Evolutionary conservation across 2,888 invertebrate species (phyloP).

Genomic region (Ochropleura plecta): DNA sequence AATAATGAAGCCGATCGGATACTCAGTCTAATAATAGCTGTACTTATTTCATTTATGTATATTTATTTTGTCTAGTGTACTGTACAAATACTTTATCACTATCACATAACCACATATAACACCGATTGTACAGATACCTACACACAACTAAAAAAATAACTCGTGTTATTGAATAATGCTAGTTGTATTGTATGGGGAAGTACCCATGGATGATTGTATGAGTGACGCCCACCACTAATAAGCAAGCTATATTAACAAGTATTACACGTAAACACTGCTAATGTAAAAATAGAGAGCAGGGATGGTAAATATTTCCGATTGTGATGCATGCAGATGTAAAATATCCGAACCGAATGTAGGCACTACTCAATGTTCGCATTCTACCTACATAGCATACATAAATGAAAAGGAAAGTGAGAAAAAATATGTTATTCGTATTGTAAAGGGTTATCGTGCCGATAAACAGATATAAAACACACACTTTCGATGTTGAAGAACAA

Average conservation of each 20-base stretch:
- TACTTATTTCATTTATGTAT: slow-evolving; percentile 38
- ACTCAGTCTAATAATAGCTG: slow-evolving; percentile 43
- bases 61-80: slow-evolving; percentile 35
- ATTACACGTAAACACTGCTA: slow-evolving; percentile 59
- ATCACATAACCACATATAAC: slow-evolving; percentile 37
- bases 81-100: slow-evolving; percentile 51
- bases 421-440: slow-evolving; percentile 56
- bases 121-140: slow-evolving; percentile 45
- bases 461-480: slow-evolving; percentile 74
- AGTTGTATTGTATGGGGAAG: slow-evolving; percentile 62
- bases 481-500: slow-evolving; percentile 80
- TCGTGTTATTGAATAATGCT: slow-evolving; percentile 48
- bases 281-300: slow-evolving; percentile 66
- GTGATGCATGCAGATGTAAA: slow-evolving; percentile 56
- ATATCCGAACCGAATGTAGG: slow-evolving; percentile 54
- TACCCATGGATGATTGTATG: slow-evolving; percentile 53
- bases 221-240: slow-evolving; percentile 64
- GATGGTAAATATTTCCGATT: slow-evolving; percentile 57
- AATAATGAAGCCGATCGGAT: slow-evolving; percentile 51
- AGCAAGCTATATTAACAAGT: slow-evolving; percentile 51
- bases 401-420: slow-evolving; percentile 60
- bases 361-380: slow-evolving; percentile 28
- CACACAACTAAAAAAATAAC: slow-evolving; percentile 47
- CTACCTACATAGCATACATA: slow-evolving; percentile 35
- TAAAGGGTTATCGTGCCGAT: slow-evolving; percentile 72